Base-by-base conservation (phyloP, 2,888 invertebrate genomes). In the Drosophila melanosoma region DNA sequence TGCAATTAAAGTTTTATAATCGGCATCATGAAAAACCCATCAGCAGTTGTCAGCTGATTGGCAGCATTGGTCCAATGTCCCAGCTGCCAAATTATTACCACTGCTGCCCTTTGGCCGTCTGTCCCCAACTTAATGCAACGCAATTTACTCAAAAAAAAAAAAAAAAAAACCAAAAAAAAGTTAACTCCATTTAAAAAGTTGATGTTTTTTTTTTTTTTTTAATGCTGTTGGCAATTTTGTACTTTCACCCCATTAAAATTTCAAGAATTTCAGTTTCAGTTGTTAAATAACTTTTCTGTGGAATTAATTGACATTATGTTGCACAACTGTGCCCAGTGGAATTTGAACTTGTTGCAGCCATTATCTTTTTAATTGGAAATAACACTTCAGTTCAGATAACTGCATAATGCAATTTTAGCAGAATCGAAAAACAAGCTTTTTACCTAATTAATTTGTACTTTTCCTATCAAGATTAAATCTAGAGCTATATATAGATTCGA, bases 301-400 rank as follows among this genome's bases (percentile, higher is more conserved):
- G 20, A 60, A 29, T 42, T 56, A 62, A 49, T 61, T 49, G 67
- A 42, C 20, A 64, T 62, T 42, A 42, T 71, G 63, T 51, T 59
- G 48, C 12, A 42, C 33, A 36, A 58, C 20, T 36, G 48, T 36
- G 48, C 10, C 17, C 26, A 36, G 29, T 35, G 56, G 59, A 68
- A 65, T 38, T 38, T 61, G 48, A 53, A 72, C 64, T 63, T 74
- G 62, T 72, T 52, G 6, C 26, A 51, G 17, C 15, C 60, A 45
- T 67, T 76, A 68, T 78, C 60, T 64, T 61, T 73, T 69, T 76
- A 74, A 65, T 79, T 79, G 58, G 40, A 49, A 61, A 53, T 59
- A 7, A 40, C 56, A 52, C 1, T 23, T 23, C 42, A 11, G 40
- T 49, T 48, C 35, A 59, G 54, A 38, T 56, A 60, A 51, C 23